A percentile compares a stretch with the other conserved stretches of the same genome.
Evolutionary conservation across 2,113 vertebrate species (phyloP).

Genomic region (Ancistrus triradiatus): DNA sequence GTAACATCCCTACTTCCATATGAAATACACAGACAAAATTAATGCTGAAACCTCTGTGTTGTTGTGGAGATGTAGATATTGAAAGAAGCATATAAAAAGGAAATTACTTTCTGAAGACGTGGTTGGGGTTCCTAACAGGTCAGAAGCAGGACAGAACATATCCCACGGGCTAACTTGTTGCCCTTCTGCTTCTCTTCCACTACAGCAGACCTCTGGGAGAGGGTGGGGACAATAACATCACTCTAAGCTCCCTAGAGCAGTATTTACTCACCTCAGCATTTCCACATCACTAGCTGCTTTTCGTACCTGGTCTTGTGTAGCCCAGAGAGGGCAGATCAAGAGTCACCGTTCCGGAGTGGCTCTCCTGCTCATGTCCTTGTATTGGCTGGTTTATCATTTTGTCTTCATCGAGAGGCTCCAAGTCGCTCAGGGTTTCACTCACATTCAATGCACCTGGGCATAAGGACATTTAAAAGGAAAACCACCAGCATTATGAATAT

Average conservation of each 20-base stretch:
- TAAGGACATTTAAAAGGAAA: conserved; percentile 18
- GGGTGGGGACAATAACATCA: conserved; percentile 21
- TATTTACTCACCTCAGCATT: conserved; percentile 28
- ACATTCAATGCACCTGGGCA: conserved; percentile 18
- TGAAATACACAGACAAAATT: neutral
- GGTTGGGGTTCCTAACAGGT: conserved; percentile 28
- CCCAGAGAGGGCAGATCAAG: conserved; percentile 4
- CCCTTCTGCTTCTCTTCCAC: neutral
- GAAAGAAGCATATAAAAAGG: neutral
- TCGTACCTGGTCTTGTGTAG: conserved; percentile 31
- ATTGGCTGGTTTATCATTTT: neutral
- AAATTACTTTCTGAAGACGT: conserved; percentile 28
- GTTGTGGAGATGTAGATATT: neutral
- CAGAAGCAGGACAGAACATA: conserved; percentile 32
- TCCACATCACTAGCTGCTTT: conserved; percentile 25
- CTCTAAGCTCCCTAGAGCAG: conserved; percentile 19
- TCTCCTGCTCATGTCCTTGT: neutral
- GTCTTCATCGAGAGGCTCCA: conserved; percentile 6
- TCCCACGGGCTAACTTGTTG: conserved; percentile 37
- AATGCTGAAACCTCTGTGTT: neutral
- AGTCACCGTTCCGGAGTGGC: neutral
- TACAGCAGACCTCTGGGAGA: conserved; percentile 29
- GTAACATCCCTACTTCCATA: too few species aligned
- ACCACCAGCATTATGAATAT: conserved; percentile 51
- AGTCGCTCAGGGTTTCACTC: conserved; percentile 23